Evolutionary conservation across 2,113 vertebrate genomes (phyloP), one percentile per base, ranked within the genome.

Genomic region (Stictonetta naevosa): DNA sequence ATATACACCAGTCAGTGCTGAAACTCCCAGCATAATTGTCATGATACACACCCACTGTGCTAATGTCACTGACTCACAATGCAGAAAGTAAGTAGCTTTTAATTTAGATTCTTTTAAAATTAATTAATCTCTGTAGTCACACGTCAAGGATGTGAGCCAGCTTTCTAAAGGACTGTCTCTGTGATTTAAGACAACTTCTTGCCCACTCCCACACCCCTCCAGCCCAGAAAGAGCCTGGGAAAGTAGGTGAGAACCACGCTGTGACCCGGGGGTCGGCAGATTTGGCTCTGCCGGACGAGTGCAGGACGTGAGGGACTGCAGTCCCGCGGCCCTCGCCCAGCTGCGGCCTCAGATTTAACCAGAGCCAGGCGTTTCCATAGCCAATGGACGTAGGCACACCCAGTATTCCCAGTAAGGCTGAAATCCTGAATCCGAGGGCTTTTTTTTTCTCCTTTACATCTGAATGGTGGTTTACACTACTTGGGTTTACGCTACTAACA

Each of bases 321-420:
- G 58, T 2, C 48, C 63, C 48, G 62, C 50, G 20, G 1, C 55
- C 33, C 19, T 48, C 59, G n/a, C 59, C 44, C 82, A 81, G 44
- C 40, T 40, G 59, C 8, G 20, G 29, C 56, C 86, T 60, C 53
- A n/a, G 33, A 62, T 40, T 60, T 48, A 69, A n/a, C 34, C 3
- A 48, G 58, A 44, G 15, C 11, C 10, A 2, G 1, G 2, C 40
- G 6, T 44, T 25, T 22, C 64, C 42, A 25, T 31, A 53, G 66
- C 33, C 4, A 8, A n/a, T 1, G 12, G 48, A 52, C 75, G 46
- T 3, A 10, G 0, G 2, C 33, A 52, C 4, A 33, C 1, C 25
- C 46, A 31, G 22, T 59, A 55, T 33, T 71, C 64, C 80, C 50
- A 66, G 67, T 8, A 29, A 0, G 4, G 40, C 19, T 0, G 2